Evolutionary conservation across 2,797 vertebrate species (phyloP), one percentile per base, ranked within the genome.

Genomic region (Simalia tracyae): DNA sequence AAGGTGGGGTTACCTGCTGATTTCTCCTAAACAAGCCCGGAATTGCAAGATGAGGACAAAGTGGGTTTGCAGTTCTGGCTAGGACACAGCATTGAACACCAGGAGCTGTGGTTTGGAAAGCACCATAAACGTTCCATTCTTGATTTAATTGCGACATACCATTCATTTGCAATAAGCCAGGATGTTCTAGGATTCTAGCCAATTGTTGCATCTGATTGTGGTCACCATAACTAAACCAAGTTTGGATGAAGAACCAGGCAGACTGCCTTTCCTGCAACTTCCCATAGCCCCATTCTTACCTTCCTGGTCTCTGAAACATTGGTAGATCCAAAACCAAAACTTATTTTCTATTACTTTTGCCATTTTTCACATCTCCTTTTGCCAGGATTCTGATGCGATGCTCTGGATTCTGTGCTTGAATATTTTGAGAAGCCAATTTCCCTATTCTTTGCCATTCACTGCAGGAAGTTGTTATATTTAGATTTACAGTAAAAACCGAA

Each of bases 401-500:
- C 5, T 92, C 57, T 91, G 22, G 0, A n/a, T 87, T 84, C 15
- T 1, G 0, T 24, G 89, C 91, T 91, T 81, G 8, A 36, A n/a
- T 63, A 91, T 89, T 92, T 90, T 19, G 60, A 60, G 89, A 64
- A 54, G 14, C 92, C 94, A 89, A 31, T 94, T 26, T 93, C 87
- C 6, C 92, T 92, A 85, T 54, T 54, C 64, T 76, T 90, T 31
- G 63, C 56, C n/a, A 42, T 85, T 89, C 84, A 15, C 42, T 92
- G 93, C 61, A 57, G 66, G 81, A 84, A 88, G 5, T 76, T 91
- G 36, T 87, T 19, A 22, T 15, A 9, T 46, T 93, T 64, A 19
- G 26, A 61, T 84, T 87, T 3, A 46, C 42, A 26, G 14, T 19
- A 59, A 26, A 42, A 46, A 10, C 93, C 66, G 63, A 11, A 54